Base-by-base conservation (phyloP, 92 coral and sea anemone genomes). In the Hydrozoanthus gracilis region DNA sequence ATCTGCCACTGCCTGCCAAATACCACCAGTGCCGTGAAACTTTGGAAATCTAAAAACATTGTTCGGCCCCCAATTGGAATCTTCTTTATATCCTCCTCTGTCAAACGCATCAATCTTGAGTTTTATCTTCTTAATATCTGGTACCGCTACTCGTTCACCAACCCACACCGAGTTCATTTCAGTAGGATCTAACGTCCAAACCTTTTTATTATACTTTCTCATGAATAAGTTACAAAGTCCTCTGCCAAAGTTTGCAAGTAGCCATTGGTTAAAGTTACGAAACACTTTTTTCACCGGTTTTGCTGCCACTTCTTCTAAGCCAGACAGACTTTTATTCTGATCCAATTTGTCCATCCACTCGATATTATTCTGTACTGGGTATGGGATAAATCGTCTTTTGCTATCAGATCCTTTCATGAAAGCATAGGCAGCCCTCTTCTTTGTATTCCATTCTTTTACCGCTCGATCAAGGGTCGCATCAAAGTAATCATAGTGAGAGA, bases 101-200 rank as follows among this genome's bases (percentile, higher is more conserved):
- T 73, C 88, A 39, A 62, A 76, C 11, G 8, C 62, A 11, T 39
- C 49, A 66, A 88, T 88, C 17, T 84, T 88, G 52, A 0, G 18
- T 74, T 90, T 92, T 65, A 90, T 90, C 69, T 78, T 79, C 1
- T 48, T 87, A 14, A 90, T 83, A 62, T 91, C 86, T 13, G 95
- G 95, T 48, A 92, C 88, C 51, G 95, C 93, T 5, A 92, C 95
- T 46, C 93, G 71, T 39, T 92, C 95, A 16, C 90, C 91, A 8
- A 92, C 91, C 95, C 95, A 92, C 17, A 65, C 88, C 20, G 87
- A 73, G 60, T 90, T 92, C 95, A 92, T 92, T 79, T 92, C 83
- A 15, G 67, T 67, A 4, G 93, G 84, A 73, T 92, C 89, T 11
- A 92, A 91, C 0, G 95, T 90, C 93, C 95, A 92, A 65, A 92